Conservation (phyloP, 2,888 invertebrate genomes). For the Dolomedes plantarius region DNA sequence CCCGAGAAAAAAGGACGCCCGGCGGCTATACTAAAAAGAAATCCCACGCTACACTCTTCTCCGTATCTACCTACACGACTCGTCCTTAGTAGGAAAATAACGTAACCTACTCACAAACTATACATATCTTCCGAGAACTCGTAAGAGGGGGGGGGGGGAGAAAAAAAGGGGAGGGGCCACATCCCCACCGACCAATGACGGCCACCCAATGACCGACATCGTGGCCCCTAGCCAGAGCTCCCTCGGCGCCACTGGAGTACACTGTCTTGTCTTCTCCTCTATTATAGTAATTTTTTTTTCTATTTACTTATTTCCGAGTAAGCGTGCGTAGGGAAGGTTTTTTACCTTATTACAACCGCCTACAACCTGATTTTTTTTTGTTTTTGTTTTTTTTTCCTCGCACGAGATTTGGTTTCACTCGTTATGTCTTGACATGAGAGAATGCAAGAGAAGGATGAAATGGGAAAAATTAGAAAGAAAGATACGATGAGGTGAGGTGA, state of each 20-base stretch:
- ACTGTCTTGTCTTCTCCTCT: background rate
- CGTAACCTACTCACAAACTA: background rate
- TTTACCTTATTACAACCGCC: background rate
- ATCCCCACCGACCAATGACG: constrained; percentile 50
- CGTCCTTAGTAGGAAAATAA: background rate
- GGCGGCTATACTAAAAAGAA: no score
- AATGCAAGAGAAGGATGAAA: no score
- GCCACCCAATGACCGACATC: constrained; percentile 57
- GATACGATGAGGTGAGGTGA: no score
- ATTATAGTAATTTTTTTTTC: background rate
- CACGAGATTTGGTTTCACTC: no score
- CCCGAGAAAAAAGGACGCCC: no score
- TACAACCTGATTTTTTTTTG: no score
- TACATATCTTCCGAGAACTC: background rate
- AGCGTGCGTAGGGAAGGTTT: background rate
- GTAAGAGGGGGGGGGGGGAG: background rate
- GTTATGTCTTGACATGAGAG: no score
- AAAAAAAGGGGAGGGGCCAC: constrained; percentile 45
- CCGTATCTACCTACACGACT: background rate
- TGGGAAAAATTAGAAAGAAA: no score
- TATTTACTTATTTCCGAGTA: background rate
- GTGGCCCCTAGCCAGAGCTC: constrained; percentile 53
- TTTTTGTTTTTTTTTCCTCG: no score
- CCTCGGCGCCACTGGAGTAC: constrained; percentile 26
- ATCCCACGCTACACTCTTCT: no score